Evolutionary conservation across 2,888 invertebrate genomes (phyloP).

Genomic region (Catocala sponsa): DNA sequence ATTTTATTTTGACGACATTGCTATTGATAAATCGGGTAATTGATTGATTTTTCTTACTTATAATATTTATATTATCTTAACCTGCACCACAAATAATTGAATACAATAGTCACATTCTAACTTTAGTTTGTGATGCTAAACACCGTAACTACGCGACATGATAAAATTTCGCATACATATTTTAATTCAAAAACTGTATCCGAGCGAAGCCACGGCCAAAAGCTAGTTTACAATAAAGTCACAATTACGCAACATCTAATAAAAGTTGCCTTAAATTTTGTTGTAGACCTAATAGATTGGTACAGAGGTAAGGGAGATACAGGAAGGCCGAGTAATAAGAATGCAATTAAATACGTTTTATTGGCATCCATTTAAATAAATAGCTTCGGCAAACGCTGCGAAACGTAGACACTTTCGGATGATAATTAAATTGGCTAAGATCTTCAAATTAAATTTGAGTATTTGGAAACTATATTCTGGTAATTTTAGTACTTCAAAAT

Average conservation of each 20-base stretch:
- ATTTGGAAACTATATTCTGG: constrained; percentile 28
- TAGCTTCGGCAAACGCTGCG: constrained; percentile 33
- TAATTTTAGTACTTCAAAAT: too few relatives aligned
- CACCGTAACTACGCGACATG: too few relatives aligned
- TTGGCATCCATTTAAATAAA: constrained; percentile 56
- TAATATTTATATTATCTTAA: too few relatives aligned
- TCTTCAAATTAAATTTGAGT: constrained; percentile 28
- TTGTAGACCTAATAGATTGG: constrained; percentile 11
- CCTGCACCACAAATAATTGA: too few relatives aligned
- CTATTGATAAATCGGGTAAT: too few relatives aligned
- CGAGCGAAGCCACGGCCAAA: background rate
- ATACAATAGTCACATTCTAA: too few relatives aligned
- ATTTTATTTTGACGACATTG: too few relatives aligned
- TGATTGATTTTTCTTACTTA: too few relatives aligned
- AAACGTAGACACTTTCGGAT: constrained; percentile 35
- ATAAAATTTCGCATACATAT: too few relatives aligned
- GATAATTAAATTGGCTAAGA: constrained; percentile 42
- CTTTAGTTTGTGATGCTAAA: too few relatives aligned
- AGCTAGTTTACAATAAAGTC: constrained; percentile 1
- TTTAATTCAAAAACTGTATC: too few relatives aligned
- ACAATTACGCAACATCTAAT: constrained; percentile 5
- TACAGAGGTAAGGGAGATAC: constrained; percentile 4
- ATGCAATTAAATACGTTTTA: constrained; percentile 54
- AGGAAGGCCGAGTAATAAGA: constrained; percentile 24
- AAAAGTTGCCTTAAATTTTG: constrained; percentile 8